These are phyloP conservation scores for Paradoxurus hermaphroditus DNA, from an alignment of 2,113 vertebrate species.

Conservation along the genomic window DNA sequence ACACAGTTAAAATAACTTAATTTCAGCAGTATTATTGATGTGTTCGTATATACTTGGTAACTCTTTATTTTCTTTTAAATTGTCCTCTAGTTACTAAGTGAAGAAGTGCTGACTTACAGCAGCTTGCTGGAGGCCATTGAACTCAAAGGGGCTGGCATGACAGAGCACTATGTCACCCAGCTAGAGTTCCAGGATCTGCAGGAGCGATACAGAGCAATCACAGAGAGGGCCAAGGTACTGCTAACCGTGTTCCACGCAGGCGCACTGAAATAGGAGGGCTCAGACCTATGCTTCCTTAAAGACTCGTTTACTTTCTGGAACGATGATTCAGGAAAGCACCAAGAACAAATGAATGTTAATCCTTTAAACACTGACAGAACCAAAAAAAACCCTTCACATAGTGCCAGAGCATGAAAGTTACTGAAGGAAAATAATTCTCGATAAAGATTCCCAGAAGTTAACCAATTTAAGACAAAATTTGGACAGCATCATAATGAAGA, in stretches of 20 bases:
- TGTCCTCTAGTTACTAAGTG: conserved; percentile 90
- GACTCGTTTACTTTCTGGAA: background rate
- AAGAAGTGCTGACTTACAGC: conserved; percentile 94
- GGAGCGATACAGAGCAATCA: conserved; percentile 87
- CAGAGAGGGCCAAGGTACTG: conserved; percentile 91
- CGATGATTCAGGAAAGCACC: background rate
- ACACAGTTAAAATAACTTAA: background rate
- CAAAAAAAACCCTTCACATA: background rate
- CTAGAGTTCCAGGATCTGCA: conserved; percentile 94
- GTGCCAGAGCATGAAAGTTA: background rate
- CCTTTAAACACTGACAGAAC: background rate
- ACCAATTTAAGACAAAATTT: background rate
- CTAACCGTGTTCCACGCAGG: background rate
- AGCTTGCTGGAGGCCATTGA: conserved; percentile 94
- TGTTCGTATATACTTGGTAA: background rate
- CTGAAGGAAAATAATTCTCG: background rate
- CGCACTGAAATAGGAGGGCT: accelerated
- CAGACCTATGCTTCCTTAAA: background rate
- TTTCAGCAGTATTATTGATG: background rate
- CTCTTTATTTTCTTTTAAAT: background rate
- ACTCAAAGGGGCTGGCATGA: conserved; percentile 92
- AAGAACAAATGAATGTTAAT: background rate
- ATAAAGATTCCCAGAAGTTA: background rate
- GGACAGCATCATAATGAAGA: background rate
- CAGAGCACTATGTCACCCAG: conserved; percentile 91